Base-by-base conservation (phyloP, 2,888 invertebrate genomes). In the Camponotus fellah region DNA sequence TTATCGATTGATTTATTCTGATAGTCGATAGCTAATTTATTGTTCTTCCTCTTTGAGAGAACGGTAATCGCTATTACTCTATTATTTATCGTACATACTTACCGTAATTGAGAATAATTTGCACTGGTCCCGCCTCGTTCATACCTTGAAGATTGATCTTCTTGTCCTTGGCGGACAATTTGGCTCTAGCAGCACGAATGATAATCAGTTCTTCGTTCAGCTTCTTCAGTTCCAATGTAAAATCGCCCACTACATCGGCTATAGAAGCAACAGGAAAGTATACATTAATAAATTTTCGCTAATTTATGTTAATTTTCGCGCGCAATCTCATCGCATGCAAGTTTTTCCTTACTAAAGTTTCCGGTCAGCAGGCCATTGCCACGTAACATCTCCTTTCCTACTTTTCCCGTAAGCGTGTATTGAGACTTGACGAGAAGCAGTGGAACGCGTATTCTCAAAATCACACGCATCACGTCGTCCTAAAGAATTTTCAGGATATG, bases 381-480 rank as follows among this genome's bases (percentile, higher is more conserved):
- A 58, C 92, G 91, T 26, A 94, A 84, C 86, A 91, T 85, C 79
- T 94, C 91, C 69, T 87, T 87, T n/a, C 92, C 94, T 37, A 94
- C 94, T 88, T 93, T 93, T 87, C 94, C 94, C 83, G 87, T 91
- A 46, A 95, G 87, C 43, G 89, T 91, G 77, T 94, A 95, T 69
- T 91, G 91, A 12, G 95, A 92, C 65, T 91, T 93, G 21, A 94
- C 90, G 56, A 85, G 89, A 72, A 95, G 89, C 81, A 90, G 68
- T 0, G 94, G 94, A 26, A 93, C 92, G 49, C 91, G 93, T 80
- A 95, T 89, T 85, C 91, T 92, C 87, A 94, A 85, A 49, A 94
- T 92, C 72, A 94, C 92, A 86, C 94, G 94, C 93, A 95, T 94
- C 84, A 93, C 91, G 84, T 94, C 94, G n/a, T 94, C 94, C 94